Base-by-base conservation (phyloP, 2,797 vertebrate genomes). In the Rhinophrynus dorsalis region DNA sequence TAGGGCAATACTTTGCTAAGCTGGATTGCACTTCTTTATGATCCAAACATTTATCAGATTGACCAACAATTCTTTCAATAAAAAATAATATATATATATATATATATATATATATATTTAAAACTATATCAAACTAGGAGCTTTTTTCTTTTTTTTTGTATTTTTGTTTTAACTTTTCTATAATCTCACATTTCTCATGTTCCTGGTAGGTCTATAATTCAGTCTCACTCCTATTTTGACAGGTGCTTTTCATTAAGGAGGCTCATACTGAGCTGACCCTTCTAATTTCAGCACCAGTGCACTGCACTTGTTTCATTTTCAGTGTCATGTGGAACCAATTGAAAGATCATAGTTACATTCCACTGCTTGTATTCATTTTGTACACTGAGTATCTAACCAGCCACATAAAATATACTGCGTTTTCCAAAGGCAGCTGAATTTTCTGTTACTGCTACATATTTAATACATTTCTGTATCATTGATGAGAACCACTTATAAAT, bases 221-320 rank as follows among this genome's bases (percentile, higher is more conserved):
- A 61, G 54, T 62, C 45, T 45, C 15, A 24, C n/a, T 48, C 30
- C 13, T 33, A 71, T 71, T 63, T 63, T 24, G 44, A 56, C 68
- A 71, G 38, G 15, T 71, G 59, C 56, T 38, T 71, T 71, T 71
- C 51, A 71, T 71, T 63, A 63, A 17, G 29, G 10, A 38, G 18
- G 38, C 40, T 70, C 29, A 21, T 32, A 55, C 29, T 18, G 27
- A 62, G 40, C 24, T 44, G 67, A 55, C 26, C 37, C 27, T 54
- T 35, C 47, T 69, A 52, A 69, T 42, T 42, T 69, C 27, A 69
- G 27, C 27, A 62, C 35, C 18, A 56, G 52, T 56, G 30, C 37
- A 61, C 42, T 68, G 27, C 58, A 62, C 56, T 61, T 69, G 57
- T 52, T 55, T 24, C 18, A 24, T 17, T 12, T 45, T 55, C 11